These are phyloP conservation scores for Onychostoma macrolepis DNA, from an alignment of 2,113 vertebrate species.

Conservation along the genomic window DNA sequence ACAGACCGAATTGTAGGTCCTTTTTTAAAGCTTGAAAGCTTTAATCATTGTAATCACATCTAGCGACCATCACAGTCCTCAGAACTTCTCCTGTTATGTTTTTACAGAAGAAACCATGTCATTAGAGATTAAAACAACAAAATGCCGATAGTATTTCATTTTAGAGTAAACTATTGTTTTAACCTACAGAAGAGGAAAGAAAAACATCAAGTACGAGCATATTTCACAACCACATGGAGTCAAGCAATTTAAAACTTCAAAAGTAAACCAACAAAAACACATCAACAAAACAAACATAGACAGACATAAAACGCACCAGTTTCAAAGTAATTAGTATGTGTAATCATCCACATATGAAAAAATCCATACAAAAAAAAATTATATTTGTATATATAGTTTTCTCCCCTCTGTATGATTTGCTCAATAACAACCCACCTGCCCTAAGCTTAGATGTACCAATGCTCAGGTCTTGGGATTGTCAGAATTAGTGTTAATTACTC, in stretches of 20 bases:
- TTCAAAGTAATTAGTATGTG: slow-evolving; percentile 59
- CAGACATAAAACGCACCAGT: slow-evolving; percentile 19
- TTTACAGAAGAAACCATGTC: background rate
- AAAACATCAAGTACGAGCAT: background rate
- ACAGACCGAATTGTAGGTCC: background rate
- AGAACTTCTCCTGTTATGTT: background rate
- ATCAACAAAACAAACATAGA: no score
- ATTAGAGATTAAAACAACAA: background rate
- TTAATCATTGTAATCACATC: background rate
- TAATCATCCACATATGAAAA: slow-evolving; percentile 27
- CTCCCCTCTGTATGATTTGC: background rate
- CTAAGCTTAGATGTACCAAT: slow-evolving; percentile 32
- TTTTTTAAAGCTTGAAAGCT: background rate
- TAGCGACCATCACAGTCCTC: background rate
- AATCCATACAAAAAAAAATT: background rate
- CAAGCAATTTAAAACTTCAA: background rate
- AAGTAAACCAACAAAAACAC: slow-evolving; percentile 28
- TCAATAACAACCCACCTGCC: background rate
- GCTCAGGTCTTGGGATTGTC: slow-evolving; percentile 23
- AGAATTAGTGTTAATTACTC: slow-evolving; percentile 47
- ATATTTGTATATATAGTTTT: background rate
- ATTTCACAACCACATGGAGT: background rate
- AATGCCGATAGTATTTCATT: background rate
- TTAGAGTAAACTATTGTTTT: background rate
- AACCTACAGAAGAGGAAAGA: no score